These are phyloP conservation scores for Perca fluviatilis DNA, from an alignment of 2,113 vertebrate species.

Conservation along the genomic window DNA sequence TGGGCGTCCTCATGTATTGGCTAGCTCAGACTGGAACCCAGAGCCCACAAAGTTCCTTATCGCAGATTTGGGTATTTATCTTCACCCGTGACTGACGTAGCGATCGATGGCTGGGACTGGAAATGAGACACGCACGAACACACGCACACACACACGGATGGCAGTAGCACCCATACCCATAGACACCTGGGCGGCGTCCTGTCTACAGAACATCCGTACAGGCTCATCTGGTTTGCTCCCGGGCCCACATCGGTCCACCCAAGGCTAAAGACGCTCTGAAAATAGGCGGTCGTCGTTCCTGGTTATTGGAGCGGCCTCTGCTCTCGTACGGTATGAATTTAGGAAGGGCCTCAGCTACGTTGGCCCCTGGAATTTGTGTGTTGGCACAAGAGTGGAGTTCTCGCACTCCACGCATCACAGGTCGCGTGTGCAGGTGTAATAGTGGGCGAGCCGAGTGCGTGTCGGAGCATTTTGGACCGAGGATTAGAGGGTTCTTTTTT, in stretches of 20 bases:
- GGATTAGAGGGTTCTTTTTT: conserved; percentile 1
- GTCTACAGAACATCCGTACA: not conserved
- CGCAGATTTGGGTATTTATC: not conserved
- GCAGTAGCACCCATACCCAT: conserved; percentile 28
- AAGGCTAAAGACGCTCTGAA: conserved; percentile 47
- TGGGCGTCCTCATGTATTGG: not conserved
- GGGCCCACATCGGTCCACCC: conserved; percentile 19
- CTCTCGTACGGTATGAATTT: conserved; percentile 45
- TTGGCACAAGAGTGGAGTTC: not conserved
- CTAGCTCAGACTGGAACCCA: conserved; percentile 28
- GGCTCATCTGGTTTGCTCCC: conserved; percentile 13
- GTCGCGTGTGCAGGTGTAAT: conserved; percentile 5
- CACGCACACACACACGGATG: conserved; percentile 13
- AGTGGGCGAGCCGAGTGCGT: conserved; percentile 18
- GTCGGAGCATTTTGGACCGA: not conserved
- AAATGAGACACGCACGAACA: too few relatives aligned
- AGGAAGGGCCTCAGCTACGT: conserved; percentile 25
- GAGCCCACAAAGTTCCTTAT: conserved; percentile 1
- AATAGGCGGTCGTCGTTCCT: conserved; percentile 36
- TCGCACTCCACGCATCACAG: conserved; percentile 19
- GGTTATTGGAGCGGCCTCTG: conserved; percentile 42
- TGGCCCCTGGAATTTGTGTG: conserved; percentile 8
- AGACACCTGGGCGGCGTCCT: not conserved
- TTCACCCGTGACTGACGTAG: conserved; percentile 3
- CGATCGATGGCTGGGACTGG: conserved; percentile 9